Base-by-base conservation (phyloP, 2,888 invertebrate genomes). In the Thereva unica region DNA sequence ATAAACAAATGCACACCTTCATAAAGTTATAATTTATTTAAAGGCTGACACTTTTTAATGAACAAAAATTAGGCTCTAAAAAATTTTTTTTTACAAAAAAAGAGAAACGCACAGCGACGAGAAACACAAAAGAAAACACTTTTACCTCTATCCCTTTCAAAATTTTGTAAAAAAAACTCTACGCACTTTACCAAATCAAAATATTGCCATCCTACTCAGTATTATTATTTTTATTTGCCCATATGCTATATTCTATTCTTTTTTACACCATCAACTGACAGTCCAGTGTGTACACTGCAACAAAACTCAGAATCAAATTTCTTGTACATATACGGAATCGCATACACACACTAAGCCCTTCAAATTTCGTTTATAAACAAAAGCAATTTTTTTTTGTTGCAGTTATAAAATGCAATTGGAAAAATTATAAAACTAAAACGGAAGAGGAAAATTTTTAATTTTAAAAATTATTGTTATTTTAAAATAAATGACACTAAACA, bases 111-210 rank as follows among this genome's bases (percentile, higher is more conserved):
- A 64, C 53, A 50, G 50, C 50, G 5, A 53, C 53, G 42, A n/a
- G n/a, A 53, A 44, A 64, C 53, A 64, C 64, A 64, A 64, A 64
- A 64, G 64, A 64, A 63, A 63, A 64, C 53, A 64, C 64, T 64
- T 64, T 64, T 64, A 64, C 64, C 40, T 52, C 63, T 63, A 38
- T 63, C 53, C 45, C 53, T 37, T 64, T 53, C 64, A 12, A 38
- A 37, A 35, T 42, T 35, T 42, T 53, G 50, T 44, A 59, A 59
- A 59, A 50, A 61, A 35, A 50, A 61, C 61, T 61, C 61, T 61
- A 61, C 61, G 61, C 61, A 59, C 57, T 47, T 59, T 23, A 23
- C 23, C 23, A 23, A 59, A 35, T 45, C 35, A 12, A 55, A 41
- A 47, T 61, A 50, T 23, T 38, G 9, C 9, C 50, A 41, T 50